Evolutionary conservation across 2,797 vertebrate species (phyloP), one percentile per base, ranked within the genome.

Genomic region (Anniella stebbinsi): DNA sequence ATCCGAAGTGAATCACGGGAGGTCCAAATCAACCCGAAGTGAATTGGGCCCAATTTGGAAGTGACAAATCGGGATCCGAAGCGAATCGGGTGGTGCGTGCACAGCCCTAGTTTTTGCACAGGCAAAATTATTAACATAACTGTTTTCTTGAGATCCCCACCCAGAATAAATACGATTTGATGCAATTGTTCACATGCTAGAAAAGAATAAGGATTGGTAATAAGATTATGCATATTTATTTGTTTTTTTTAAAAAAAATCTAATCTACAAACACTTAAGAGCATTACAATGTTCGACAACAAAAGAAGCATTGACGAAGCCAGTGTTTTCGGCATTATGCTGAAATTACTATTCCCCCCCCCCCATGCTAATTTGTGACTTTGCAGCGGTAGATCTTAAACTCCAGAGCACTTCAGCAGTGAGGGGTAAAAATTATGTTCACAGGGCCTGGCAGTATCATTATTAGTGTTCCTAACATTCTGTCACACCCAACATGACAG

Each of bases 371-470:
- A 12, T 76, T 87, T 45, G 54, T 77, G 73, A 87, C 73, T 76
- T 86, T 72, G 75, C 36, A 36, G 54, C 33, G 28, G 36, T 63
- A 87, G 54, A 45, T 63, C 36, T 76, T 63, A 87, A 60, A 87
- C 57, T 87, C 54, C 57, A 33, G 17, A 63, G 25, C 72, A 57
- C 54, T 60, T 86, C 54, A 86, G 73, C 36, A 76, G 72, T 30
- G 57, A 87, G 23, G 36, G 77, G 54, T 76, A 57, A 87, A 77
- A 76, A 87, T 77, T 76, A 75, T 77, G 36, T 77, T 76, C 85
- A 87, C 85, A 77, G 36, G 63, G 63, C 36, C 25, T 45, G 57
- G 54, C 63, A 57, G 72, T 45, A 73, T 76, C 73, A 77, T 87
- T 76, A 77, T 76, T 87, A 87, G 57, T 63, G 38, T 25, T 87